Evolutionary conservation across 2,888 invertebrate species (phyloP), one percentile per base, ranked within the genome.

Genomic region (Cynaeus angustus): DNA sequence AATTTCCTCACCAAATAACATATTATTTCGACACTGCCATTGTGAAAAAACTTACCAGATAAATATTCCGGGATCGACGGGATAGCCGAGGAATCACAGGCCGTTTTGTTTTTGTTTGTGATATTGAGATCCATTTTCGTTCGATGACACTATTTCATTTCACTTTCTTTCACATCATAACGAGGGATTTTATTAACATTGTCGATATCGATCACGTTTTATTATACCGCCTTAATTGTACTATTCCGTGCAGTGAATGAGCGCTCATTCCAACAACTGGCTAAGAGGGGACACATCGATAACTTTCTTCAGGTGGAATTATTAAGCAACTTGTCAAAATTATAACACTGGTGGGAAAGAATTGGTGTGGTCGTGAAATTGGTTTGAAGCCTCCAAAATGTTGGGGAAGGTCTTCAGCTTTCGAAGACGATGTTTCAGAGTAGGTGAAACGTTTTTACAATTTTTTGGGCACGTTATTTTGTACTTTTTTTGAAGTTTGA

Each of bases 41-140:
- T 33, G 7, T 6, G 3, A 9, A 33, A 33, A 33, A 33, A 33
- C 62, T 74, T 77, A 83, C 83, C 82, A 72, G 81, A 78, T 71
- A 83, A 73, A 76, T 82, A 83, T 61, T 79, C 81, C 5, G 78
- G 74, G 7, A 82, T 78, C 9, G 82, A 79, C 13, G 83, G 83
- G 48, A 83, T 77, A 14, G 30, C 28, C 12, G 2, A 38, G 9
- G 58, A 33, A 5, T 10, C 58, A 53, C 37, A 64, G 9, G 61
- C 53, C n/a, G 14, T 52, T 41, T 8, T 3, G 5, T 21, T 52
- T 14, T 41, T 50, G 38, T 38, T 55, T 21, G 12, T 38, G n/a
- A 9, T 38, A 9, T 14, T 26, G 12, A 33, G 12, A 53, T 43
- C 28, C 55, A 68, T 68, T 45, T 53, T 53, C 41, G 4, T 14